phyloP scores from a whole-genome alignment of 2,113 vertebrate species.

The Oncorhynchus tshawytscha region DNA sequence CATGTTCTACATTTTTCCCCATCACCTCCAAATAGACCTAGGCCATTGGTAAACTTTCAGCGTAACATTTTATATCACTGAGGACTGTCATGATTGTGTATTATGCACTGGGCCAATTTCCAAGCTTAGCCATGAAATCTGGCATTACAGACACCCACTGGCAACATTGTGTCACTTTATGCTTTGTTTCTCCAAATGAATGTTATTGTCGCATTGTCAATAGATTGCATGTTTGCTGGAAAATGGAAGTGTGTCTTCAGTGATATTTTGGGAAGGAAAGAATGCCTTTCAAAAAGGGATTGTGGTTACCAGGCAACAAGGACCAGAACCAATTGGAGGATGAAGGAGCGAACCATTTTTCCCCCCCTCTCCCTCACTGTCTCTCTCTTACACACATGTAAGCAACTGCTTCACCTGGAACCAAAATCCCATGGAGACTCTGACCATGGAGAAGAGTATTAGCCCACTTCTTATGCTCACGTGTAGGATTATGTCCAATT shows the following conservation, averaged over 20 bases:
- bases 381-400: not conserved
- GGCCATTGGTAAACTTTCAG: too few species aligned
- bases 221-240: constrained; percentile 36
- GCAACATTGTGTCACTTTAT: not conserved
- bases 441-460: not conserved
- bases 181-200: not conserved
- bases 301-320: constrained; percentile 57
- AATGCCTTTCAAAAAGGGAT: constrained; percentile 39
- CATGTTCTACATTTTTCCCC: too few species aligned
- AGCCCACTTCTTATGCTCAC: not conserved
- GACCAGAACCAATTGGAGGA: constrained; percentile 38
- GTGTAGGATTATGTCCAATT: constrained; percentile 1
- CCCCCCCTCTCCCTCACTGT: not conserved
- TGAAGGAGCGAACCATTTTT: constrained; percentile 22
- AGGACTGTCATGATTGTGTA: too few species aligned
- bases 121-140: not conserved
- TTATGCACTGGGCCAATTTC: not conserved
- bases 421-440: not conserved
- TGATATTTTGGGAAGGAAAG: constrained; percentile 44
- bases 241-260: constrained; percentile 37
- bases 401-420: not conserved
- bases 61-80: too few species aligned
- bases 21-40: too few species aligned
- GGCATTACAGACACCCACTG: not conserved
- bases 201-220: constrained; percentile 23